These are phyloP conservation scores for Cyclargus thomasi DNA, from an alignment of 1,140 invertebrate genomes.

Conservation along the genomic window DNA sequence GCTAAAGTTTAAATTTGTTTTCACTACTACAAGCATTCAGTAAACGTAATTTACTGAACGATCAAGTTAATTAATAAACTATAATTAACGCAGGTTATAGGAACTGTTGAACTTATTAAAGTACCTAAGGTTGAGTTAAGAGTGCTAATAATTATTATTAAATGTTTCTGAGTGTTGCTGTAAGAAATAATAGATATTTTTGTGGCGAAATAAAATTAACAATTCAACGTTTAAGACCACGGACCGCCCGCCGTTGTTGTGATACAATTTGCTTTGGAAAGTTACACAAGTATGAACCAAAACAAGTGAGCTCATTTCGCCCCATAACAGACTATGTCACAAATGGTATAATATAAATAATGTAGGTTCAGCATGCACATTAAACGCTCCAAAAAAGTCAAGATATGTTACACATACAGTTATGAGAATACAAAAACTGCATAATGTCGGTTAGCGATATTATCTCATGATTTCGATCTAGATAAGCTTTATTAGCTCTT, in stretches of 20 bases:
- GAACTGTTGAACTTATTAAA: no score
- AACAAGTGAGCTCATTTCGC: background rate
- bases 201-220: no score
- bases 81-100: no score
- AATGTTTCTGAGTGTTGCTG: no score
- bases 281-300: background rate
- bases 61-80: no score
- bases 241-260: background rate
- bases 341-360: slow-evolving; percentile 15
- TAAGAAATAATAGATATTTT: no score
- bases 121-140: no score
- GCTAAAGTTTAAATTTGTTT: no score
- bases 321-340: slow-evolving; percentile 6
- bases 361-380: slow-evolving; percentile 5
- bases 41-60: no score
- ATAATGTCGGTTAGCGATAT: background rate
- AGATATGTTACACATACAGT: slow-evolving; percentile 13
- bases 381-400: slow-evolving; percentile 11
- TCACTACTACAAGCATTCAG: no score
- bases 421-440: background rate
- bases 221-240: background rate
- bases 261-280: background rate
- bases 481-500: slow-evolving; percentile 6
- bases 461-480: background rate
- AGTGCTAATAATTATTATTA: no score